Evolutionary conservation across 2,113 vertebrate genomes (phyloP), one percentile per base, ranked within the genome.

Genomic region (Myocastor coypus): DNA sequence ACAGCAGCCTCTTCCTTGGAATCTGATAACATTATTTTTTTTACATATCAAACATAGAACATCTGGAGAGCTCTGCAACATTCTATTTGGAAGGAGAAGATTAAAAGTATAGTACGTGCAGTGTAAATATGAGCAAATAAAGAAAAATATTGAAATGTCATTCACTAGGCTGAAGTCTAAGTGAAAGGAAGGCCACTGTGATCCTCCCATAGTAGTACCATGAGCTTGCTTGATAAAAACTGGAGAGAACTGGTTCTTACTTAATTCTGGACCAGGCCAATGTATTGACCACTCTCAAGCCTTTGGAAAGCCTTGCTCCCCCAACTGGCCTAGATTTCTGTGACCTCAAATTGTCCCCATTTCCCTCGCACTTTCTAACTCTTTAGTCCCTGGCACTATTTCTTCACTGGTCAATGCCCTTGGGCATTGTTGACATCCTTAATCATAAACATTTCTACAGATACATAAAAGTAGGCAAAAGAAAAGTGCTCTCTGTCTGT

Each of bases 181-280:
- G 32, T 37, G 42, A 95, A 7, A n/a, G 13, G 8, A 40, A 34
- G 69, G 20, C 4, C 8, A 2, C 14, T 26, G 16, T 13, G 55
- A 66, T 5, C 32, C 68, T 64, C 61, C 4, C 8, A 6, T 10
- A 20, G 8, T 0, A 16, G 22, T 10, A 96, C 96, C 92, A 96
- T 96, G 95, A 0, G 69, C 94, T 97, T 97, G 97, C 94, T 97
- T 97, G 96, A 96, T 98, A 98, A 98, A 98, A 89, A 97, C 95
- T 63, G 94, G 97, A 98, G 96, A 96, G 98, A 98, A 96, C 96
- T 40, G 95, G 94, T 97, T 98, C 98, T 97, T 97, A 97, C 96
- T 98, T 89, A 89, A 91, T 97, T 95, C 96, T 92, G 94, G 97
- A 96, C 94, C 97, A 97, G 97, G 97, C 96, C 97, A 97, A 96